These are phyloP conservation scores for Syrphus vitripennis DNA, from an alignment of 2,888 invertebrate species.

Conservation along the genomic window DNA sequence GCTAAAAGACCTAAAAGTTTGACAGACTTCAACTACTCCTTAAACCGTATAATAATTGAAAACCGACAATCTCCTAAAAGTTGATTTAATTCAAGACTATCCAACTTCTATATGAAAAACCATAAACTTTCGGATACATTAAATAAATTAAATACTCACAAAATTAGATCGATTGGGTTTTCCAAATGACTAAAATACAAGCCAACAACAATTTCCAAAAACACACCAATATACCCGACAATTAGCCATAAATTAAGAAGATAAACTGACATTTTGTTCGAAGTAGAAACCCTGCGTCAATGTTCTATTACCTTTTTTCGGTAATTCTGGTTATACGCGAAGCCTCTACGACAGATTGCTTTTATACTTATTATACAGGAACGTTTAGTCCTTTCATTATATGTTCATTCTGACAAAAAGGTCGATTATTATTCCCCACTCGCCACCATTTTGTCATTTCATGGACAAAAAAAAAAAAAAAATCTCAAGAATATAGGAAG, in stretches of 20 bases:
- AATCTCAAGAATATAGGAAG: background rate
- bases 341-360: constrained; percentile 10
- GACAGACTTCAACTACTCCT: no score
- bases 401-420: constrained; percentile 41
- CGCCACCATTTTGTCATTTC: background rate
- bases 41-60: background rate
- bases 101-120: background rate
- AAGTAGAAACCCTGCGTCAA: background rate
- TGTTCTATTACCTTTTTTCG: background rate
- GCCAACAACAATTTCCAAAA: background rate
- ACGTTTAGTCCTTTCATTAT: constrained; percentile 49
- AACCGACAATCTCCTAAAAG: background rate
- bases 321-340: constrained; percentile 16
- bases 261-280: constrained; percentile 55
- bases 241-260: constrained; percentile 64
- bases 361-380: constrained; percentile 30
- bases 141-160: constrained; percentile 14
- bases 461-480: background rate
- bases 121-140: background rate
- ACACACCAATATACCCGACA: constrained; percentile 36
- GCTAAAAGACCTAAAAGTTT: background rate
- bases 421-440: constrained; percentile 57
- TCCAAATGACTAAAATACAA: constrained; percentile 9
- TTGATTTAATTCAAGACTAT: background rate
- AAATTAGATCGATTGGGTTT: constrained; percentile 29